Evolutionary conservation across 1,140 invertebrate genomes (phyloP).

Genomic region (Halyomorpha halys): DNA sequence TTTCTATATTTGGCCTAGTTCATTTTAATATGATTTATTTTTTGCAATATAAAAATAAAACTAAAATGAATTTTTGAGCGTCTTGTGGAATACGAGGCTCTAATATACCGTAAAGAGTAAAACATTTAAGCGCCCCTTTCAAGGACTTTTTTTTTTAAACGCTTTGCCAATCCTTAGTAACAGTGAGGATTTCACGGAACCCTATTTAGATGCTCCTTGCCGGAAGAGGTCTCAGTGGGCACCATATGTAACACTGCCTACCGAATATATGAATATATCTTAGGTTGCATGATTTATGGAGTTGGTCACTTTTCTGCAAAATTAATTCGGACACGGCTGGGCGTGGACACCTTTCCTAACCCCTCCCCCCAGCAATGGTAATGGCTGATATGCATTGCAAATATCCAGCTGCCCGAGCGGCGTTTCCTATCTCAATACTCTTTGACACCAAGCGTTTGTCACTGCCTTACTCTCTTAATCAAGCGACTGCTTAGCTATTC

Average conservation of each 20-base stretch:
- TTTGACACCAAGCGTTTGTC: constrained; percentile 4
- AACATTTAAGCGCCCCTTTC: no score
- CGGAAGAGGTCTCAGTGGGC: no score
- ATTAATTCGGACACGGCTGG: constrained; percentile 5
- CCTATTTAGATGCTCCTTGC: no score
- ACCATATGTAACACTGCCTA: neutral
- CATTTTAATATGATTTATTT: no score
- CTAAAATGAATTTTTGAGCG: no score
- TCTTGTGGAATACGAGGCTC: no score
- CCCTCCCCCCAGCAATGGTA: neutral
- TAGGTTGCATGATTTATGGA: constrained; percentile 12
- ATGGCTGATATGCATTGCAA: constrained; percentile 12
- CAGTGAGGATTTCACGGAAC: no score
- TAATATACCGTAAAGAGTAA: no score
- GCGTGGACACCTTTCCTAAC: neutral
- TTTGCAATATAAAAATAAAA: no score
- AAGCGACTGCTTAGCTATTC: neutral
- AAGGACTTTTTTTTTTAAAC: no score
- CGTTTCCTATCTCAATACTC: constrained; percentile 4
- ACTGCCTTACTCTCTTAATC: constrained; percentile 7
- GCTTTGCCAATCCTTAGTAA: no score
- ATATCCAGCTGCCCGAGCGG: neutral
- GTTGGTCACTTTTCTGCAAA: constrained; percentile 10
- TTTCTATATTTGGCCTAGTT: no score
- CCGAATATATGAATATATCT: constrained; percentile 12